Base-by-base conservation (phyloP, 2,797 vertebrate genomes). In the Morelia viridis region DNA sequence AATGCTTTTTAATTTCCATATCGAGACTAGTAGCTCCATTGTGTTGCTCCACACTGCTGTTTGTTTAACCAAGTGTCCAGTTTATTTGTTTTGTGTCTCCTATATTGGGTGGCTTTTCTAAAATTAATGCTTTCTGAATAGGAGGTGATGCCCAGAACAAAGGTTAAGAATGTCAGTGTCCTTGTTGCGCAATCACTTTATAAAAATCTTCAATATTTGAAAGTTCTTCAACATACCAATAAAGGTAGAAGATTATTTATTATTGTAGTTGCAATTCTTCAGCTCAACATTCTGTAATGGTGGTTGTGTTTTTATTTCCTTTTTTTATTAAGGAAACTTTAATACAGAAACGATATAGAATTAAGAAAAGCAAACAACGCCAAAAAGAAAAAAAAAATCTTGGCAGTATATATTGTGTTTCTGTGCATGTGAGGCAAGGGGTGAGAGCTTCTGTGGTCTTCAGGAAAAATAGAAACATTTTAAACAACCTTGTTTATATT, bases 1-100 rank as follows among this genome's bases (percentile, higher is more conserved):
- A 58, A 62, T 68, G 90, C 71, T 31, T 56, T 62, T 60, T 9
- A 89, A 15, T 31, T 95, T 95, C 28, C 0, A 41, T 62, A 90
- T 68, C 10, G 71, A 41, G 71, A 76, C 35, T 22, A 76, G 17
- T 58, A 35, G 57, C 19, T 4, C n/a, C n/a, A 35, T 60, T 86
- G 17, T 60, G 57, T 86, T n/a, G 17, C 10, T 4, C 58, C 28
- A 22, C 12, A 3, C 1, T 19, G 61, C 46, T 88, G 15, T 31
- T n/a, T 11, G 46, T 88, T 65, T 28, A 88, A 65, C 41, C 8
- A 53, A 31, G 53, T n/a, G 26, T 50, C 15, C 28, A 11, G 6
- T 88, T 64, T 53, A 57, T 41, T 89, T 76, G 15, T 26, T n/a
- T 17, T 57, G 31, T 28, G 22, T 56, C 5, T 85, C n/a, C 80